Percentiles rank a stretch among this genome's conserved stretches.
Conservation (phyloP, 2,797 vertebrate species). For the Macropodus opercularis region DNA sequence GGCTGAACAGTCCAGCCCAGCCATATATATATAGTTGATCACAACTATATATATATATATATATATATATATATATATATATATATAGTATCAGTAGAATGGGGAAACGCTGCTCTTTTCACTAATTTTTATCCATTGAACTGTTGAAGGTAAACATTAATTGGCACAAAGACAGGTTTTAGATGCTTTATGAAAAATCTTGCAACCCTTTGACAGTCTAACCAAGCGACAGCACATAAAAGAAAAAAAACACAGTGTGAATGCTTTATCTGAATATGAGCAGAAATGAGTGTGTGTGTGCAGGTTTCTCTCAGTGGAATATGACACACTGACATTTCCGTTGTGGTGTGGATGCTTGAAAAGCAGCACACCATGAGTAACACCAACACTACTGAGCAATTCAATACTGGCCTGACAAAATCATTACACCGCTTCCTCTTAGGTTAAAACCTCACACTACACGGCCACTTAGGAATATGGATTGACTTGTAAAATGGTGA, state of each 20-base stretch:
- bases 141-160: conserved; percentile 1
- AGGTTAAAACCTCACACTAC: conserved; percentile 63
- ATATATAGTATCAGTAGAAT: too few species aligned
- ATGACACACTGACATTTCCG: conserved; percentile 58
- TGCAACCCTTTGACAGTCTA: neutral
- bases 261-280: neutral
- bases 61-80: too few species aligned
- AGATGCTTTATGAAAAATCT: neutral
- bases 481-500: conserved; percentile 71
- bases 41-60: too few species aligned
- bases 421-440: conserved; percentile 65
- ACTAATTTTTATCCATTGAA: neutral
- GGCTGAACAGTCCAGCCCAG: too few species aligned
- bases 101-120: neutral
- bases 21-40: too few species aligned
- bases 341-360: conserved; percentile 43
- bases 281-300: neutral
- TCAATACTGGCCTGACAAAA: conserved; percentile 66
- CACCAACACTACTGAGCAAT: conserved; percentile 58
- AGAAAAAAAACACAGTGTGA: neutral
- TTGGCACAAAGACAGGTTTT: neutral
- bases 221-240: neutral
- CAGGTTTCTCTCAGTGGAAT: conserved; percentile 24
- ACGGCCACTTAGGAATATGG: conserved; percentile 74
- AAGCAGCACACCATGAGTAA: conserved; percentile 56